Base-by-base conservation (phyloP, 2,113 vertebrate genomes). In the Gobius niger region DNA sequence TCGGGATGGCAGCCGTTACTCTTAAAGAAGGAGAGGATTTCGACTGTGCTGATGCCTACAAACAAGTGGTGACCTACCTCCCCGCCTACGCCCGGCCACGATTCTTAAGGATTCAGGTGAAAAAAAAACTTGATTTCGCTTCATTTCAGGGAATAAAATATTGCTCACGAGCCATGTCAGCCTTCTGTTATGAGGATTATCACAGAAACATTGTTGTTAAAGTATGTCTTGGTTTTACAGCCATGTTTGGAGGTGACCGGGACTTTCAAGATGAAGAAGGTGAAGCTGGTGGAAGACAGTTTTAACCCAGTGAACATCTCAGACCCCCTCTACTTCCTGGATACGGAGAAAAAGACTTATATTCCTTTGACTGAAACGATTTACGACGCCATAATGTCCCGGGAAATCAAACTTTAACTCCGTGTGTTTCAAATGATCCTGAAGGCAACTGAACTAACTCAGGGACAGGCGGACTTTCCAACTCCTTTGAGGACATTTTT, bases 231-330 rank as follows among this genome's bases (percentile, higher is more conserved):
- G 41, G 18, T 82, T 7, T 86, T 76, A 1, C 75, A 98, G 97
- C 88, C 89, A 0, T 16, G 62, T 7, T 78, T 98, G 89, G 94
- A 96, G 73, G 24, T 94, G 82, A 98, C 97, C 0, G 89, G 90
- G 24, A 97, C 95, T 0, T 98, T 95, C 92, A 98, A 98, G 85
- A 92, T 95, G 78, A 80, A 91, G 73, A 98, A 98, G 68, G 80
- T 81, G 76, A 88, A 70, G 63, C 65, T 98, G 72, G 93, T 95
- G 54, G 82, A 85, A 10, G 95, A 98, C n/a, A 96, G 96, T 40
- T 98, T 98, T 12, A 34, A 95, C 44, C 92, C 94, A 3, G 46
- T 34, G 0, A 0, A 53, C 10, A 63, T 96, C 15, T 2, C 9
- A 0, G 96, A 98, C 11, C 90, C 85, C 0, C 51, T 98, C 1